Conservation (phyloP, 2,888 invertebrate species). For the Biston betularia region DNA sequence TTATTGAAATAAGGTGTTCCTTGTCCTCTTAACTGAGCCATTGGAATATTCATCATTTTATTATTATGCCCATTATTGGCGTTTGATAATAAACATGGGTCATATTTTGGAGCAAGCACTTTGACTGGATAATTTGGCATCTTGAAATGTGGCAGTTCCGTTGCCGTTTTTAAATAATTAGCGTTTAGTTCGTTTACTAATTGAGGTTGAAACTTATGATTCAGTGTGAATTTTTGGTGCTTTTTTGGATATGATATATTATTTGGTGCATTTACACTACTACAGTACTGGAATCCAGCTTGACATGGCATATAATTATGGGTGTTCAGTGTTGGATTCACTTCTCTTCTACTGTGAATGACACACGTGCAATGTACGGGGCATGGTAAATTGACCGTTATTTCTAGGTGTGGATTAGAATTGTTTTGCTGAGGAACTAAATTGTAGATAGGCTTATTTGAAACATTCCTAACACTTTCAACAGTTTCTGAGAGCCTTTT, state of each 20-base stretch:
- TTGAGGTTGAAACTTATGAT: neutral
- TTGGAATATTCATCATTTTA: neutral
- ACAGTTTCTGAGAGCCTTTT: neutral
- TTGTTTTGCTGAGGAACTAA: neutral
- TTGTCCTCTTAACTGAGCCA: neutral
- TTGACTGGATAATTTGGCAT: too few relatives aligned
- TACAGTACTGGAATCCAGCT: neutral
- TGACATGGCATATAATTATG: neutral
- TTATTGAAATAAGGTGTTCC: neutral
- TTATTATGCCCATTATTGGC: neutral
- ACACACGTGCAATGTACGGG: neutral
- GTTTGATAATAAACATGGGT: neutral
- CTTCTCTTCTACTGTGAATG: neutral
- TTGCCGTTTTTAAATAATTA: neutral
- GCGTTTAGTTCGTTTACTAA: neutral
- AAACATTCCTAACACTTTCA: too few relatives aligned
- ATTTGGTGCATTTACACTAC: neutral
- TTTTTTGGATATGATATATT: neutral
- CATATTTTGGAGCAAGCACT: too few relatives aligned
- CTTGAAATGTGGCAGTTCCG: neutral
- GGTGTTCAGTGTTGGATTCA: neutral
- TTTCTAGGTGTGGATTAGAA: neutral
- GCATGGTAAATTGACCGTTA: neutral
- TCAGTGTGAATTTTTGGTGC: neutral
- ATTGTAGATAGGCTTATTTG: too few relatives aligned